A percentile compares a stretch with the other conserved stretches of the same genome.
Evolutionary conservation across 2,888 invertebrate species (phyloP).

Genomic region (Chrysolina oricalcia): DNA sequence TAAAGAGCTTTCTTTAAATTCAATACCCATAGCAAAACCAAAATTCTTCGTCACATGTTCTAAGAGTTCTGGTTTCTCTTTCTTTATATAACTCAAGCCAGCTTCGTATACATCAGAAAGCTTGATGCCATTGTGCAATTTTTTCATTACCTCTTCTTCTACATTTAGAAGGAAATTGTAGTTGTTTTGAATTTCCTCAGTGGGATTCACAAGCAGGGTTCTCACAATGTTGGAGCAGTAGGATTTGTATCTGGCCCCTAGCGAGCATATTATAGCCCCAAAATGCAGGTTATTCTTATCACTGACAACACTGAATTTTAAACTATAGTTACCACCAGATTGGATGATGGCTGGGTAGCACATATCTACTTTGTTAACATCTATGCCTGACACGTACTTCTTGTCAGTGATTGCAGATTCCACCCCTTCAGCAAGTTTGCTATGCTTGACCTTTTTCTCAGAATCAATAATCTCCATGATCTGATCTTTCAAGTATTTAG

Average conservation of each 20-base stretch:
- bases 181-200: constrained; percentile 83
- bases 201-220: constrained; percentile 96
- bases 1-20: constrained; percentile 96
- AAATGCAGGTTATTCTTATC: constrained; percentile 96
- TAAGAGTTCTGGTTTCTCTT: constrained; percentile 87
- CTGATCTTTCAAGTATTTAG: constrained; percentile 96
- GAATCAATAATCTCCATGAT: constrained; percentile 99
- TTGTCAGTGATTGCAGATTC: constrained; percentile 95
- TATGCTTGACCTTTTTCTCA: constrained; percentile 98
- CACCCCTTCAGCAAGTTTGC: constrained; percentile 94
- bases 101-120: constrained; percentile 91
- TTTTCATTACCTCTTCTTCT: constrained; percentile 92
- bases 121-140: constrained; percentile 86
- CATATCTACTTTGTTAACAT: constrained; percentile 93
- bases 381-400: constrained; percentile 94
- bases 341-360: constrained; percentile 99
- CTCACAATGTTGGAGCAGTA: constrained; percentile 99
- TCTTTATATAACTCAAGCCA: constrained; percentile 86
- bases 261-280: constrained; percentile 94
- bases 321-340: constrained; percentile 94
- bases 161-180: constrained; percentile 93
- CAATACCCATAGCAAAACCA: constrained; percentile 98
- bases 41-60: constrained; percentile 95
- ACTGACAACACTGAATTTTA: constrained; percentile 96
- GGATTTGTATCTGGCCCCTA: constrained; percentile 96